phyloP scores from a whole-genome alignment of 2,888 invertebrate species.

The Drosophila melanosoma region DNA sequence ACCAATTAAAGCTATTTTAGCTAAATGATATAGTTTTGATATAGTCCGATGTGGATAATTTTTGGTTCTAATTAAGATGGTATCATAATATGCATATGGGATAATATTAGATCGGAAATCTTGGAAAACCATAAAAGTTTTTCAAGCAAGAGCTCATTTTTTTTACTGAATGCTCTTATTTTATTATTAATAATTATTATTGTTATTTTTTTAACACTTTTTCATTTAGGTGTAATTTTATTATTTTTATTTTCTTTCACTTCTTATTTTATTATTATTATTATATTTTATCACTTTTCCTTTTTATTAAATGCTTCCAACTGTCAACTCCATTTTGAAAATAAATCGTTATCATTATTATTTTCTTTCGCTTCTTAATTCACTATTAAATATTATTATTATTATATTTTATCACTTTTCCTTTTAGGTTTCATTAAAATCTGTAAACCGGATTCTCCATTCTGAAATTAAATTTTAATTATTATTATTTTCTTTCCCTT shows the following conservation, averaged over 20 bases:
- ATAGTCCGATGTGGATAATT: not conserved
- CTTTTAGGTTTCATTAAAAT: too few relatives aligned
- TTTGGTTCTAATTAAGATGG: too few relatives aligned
- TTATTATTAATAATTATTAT: not conserved
- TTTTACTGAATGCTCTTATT: not conserved
- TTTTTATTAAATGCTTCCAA: too few relatives aligned
- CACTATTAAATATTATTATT: too few relatives aligned
- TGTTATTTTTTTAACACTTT: not conserved
- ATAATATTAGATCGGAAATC: not conserved
- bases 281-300: too few relatives aligned
- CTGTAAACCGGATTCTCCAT: too few relatives aligned
- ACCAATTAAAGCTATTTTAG: too few relatives aligned
- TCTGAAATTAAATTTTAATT: not conserved
- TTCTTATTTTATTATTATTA: too few relatives aligned
- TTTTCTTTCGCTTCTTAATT: not conserved
- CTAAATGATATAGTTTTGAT: not conserved
- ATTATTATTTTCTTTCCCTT: not conserved
- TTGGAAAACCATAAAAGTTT: rapidly evolving
- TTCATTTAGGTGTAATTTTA: not conserved
- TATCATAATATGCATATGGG: not conserved
- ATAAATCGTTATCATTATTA: too few relatives aligned
- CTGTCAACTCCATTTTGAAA: too few relatives aligned
- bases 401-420: too few relatives aligned
- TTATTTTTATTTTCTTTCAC: not conserved
- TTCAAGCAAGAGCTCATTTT: not conserved